Percentiles rank a stretch among this genome's conserved stretches.
phyloP scores from a whole-genome alignment of 2,888 invertebrate genomes.

The Drosophila prolongata region DNA sequence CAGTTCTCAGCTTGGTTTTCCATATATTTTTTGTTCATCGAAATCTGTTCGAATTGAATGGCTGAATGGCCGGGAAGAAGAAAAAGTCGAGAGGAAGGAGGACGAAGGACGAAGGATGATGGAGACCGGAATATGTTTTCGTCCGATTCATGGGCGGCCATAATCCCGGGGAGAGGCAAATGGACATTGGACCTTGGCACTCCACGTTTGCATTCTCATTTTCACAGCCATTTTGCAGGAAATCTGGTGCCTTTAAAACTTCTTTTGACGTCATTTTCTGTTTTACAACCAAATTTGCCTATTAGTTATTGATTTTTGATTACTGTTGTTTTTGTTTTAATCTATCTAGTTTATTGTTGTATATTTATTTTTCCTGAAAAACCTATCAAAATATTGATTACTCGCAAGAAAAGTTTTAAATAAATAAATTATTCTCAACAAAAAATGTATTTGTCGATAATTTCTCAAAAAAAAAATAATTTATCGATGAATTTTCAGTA shows the following conservation, averaged over 20 bases:
- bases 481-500: too few species aligned
- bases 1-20: constrained; percentile 43
- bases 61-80: constrained; percentile 20
- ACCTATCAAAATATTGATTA: too few species aligned
- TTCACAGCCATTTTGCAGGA: constrained; percentile 9
- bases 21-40: constrained; percentile 27
- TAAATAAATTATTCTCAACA: too few species aligned
- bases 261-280: neutral
- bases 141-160: constrained; percentile 16
- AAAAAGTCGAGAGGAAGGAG: neutral
- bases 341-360: too few species aligned
- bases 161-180: constrained; percentile 11
- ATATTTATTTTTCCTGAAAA: too few species aligned
- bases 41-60: constrained; percentile 43
- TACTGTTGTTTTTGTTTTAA: neutral
- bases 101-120: neutral
- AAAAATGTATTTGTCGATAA: neutral
- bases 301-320: constrained; percentile 4
- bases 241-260: constrained; percentile 3
- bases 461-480: neutral
- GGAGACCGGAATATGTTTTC: constrained; percentile 33
- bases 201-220: constrained; percentile 19
- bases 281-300: neutral
- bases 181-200: constrained; percentile 25
- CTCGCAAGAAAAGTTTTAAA: too few species aligned